Base-by-base conservation (phyloP, 1,140 invertebrate genomes). In the Lycorma delicatula region DNA sequence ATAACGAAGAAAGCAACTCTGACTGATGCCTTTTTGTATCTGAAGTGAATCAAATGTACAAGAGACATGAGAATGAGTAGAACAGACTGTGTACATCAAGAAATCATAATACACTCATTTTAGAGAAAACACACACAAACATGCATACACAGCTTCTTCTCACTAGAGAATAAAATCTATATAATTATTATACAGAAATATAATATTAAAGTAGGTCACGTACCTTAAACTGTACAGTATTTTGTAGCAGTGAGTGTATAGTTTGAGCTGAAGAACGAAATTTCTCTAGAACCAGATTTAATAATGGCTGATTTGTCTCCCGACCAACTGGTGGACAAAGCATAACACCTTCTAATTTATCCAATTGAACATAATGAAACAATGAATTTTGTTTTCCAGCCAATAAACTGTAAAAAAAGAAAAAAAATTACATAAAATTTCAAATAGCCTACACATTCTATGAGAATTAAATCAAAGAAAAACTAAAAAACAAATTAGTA, bases 231-330 rank as follows among this genome's bases (percentile, higher is more conserved):
- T 75, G 63, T 29, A 84, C 77, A 20, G 84, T 83, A 64, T 87
- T 85, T 67, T 85, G 78, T 22, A 90, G 68, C 1, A 88, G 64
- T 34, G 72, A 75, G 61, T 87, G 86, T 65, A 89, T 88, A 34
- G 76, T 74, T 57, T 83, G 81, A 66, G 80, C 81, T 27, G 81
- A 81, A 55, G 69, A 71, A 34, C 82, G 80, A 61, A 89, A 87
- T 41, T 82, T 83, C 6, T 74, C 69, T 0, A 88, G 52, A 44
- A 88, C 81, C n/a, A 78, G 73, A 3, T 80, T 77, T 11, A 79
- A 71, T 61, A 73, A 71, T 25, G 26, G 49, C 12, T 26, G 60
- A 76, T 71, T 1, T 75, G 62, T 52, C 70, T 72, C 52, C 28
- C 63, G 60, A 58, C 71, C 68, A 2, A 69, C 65, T 6, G 80